phyloP scores from a whole-genome alignment of 2,888 invertebrate genomes.

The Andrena trimmerana region DNA sequence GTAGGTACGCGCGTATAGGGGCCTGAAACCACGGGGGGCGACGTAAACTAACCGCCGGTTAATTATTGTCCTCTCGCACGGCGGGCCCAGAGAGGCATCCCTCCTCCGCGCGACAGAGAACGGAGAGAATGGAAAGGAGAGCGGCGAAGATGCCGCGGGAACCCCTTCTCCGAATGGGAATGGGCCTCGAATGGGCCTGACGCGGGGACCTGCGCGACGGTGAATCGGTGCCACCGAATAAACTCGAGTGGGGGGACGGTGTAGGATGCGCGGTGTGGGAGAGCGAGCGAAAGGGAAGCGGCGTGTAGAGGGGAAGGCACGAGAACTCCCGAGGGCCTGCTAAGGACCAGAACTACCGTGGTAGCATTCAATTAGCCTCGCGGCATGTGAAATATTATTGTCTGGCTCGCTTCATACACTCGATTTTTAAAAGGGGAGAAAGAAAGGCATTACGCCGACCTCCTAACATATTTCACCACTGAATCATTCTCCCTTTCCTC shows the following conservation, averaged over 20 bases:
- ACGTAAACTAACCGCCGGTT: slow-evolving; percentile 84
- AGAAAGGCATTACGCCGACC: slow-evolving; percentile 75
- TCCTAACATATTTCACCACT: slow-evolving; percentile 77
- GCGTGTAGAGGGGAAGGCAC: slow-evolving; percentile 35
- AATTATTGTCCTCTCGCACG: slow-evolving; percentile 82
- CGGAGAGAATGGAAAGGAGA: not conserved
- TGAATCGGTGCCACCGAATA: slow-evolving; percentile 55
- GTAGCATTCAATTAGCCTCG: slow-evolving; percentile 85
- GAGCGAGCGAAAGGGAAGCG: slow-evolving; percentile 17
- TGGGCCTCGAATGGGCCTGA: slow-evolving; percentile 29
- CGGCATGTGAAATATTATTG: slow-evolving; percentile 83
- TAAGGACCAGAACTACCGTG: slow-evolving; percentile 82
- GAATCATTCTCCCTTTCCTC: slow-evolving; percentile 69
- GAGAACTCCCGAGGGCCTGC: slow-evolving; percentile 71
- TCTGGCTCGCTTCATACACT: slow-evolving; percentile 75
- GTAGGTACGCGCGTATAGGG: slow-evolving; percentile 64
- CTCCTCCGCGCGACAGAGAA: slow-evolving; percentile 37
- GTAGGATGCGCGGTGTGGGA: slow-evolving; percentile 47
- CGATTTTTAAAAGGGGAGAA: slow-evolving; percentile 75
- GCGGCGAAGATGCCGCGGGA: not conserved
- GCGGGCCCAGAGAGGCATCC: slow-evolving; percentile 55
- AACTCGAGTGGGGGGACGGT: slow-evolving; percentile 20
- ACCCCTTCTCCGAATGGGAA: slow-evolving; percentile 24
- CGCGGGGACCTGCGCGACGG: slow-evolving; percentile 56
- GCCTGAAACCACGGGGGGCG: slow-evolving; percentile 79